Conservation (phyloP, 2,797 vertebrate species). For the Hemitrygon akajei region DNA sequence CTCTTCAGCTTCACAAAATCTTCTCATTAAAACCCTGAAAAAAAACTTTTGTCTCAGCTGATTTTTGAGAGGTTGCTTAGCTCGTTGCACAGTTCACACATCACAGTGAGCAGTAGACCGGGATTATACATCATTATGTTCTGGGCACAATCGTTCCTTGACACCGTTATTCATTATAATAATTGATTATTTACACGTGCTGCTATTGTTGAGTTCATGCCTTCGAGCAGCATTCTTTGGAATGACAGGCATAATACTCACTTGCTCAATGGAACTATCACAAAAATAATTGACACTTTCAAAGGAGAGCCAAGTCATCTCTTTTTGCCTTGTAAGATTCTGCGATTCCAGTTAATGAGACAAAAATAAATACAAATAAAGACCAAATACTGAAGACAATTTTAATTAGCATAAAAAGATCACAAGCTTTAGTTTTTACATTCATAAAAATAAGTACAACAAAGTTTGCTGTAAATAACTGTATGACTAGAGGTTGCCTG, state of each 20-base stretch:
- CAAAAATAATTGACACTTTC: background rate
- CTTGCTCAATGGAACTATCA: too few species aligned
- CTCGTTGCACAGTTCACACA: too few species aligned
- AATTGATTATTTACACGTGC: background rate
- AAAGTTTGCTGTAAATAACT: background rate
- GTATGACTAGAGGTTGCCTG: background rate
- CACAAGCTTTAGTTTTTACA: background rate
- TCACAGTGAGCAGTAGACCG: too few species aligned
- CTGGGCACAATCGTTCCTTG: background rate
- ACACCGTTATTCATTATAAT: background rate
- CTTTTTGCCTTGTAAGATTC: background rate
- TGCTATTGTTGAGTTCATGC: background rate
- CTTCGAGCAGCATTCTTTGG: background rate
- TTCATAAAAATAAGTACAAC: background rate
- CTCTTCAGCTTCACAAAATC: too few species aligned
- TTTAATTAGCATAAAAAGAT: constrained; percentile 22
- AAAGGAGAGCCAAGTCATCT: background rate
- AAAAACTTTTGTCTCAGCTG: too few species aligned
- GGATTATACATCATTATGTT: background rate
- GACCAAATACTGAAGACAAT: background rate
- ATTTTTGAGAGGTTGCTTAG: too few species aligned
- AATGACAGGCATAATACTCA: background rate
- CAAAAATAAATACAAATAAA: background rate
- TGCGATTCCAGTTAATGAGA: background rate
- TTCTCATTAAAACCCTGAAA: too few species aligned